phyloP scores from a whole-genome alignment of 2,113 vertebrate genomes.

The Cyphomyrus plagiostoma region DNA sequence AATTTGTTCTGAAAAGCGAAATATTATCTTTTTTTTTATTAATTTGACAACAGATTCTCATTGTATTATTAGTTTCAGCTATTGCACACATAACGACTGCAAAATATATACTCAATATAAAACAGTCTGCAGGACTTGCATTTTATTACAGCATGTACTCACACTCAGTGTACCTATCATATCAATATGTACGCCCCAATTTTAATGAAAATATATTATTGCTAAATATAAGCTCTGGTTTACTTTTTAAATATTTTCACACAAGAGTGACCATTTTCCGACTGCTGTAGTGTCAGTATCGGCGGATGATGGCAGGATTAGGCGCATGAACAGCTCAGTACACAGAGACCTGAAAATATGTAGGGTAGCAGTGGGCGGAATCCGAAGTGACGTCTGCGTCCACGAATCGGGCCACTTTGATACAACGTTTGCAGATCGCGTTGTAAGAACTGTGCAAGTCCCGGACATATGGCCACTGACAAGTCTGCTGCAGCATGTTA shows the following conservation, averaged over 20 bases:
- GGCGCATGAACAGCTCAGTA: background rate
- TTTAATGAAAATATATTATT: background rate
- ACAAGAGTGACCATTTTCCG: background rate
- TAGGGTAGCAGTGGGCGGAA: constrained; percentile 54
- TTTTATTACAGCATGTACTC: background rate
- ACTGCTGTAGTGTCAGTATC: background rate
- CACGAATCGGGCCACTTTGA: background rate
- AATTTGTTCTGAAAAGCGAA: background rate
- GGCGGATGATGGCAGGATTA: background rate
- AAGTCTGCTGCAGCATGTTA: background rate
- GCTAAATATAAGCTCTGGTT: background rate
- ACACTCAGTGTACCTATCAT: background rate
- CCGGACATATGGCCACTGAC: background rate
- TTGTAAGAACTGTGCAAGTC: background rate
- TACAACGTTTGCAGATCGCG: background rate
- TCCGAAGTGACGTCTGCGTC: constrained; percentile 57
- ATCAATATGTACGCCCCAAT: background rate
- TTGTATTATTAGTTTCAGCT: background rate
- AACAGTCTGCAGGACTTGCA: background rate
- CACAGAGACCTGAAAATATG: background rate
- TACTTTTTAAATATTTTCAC: background rate
- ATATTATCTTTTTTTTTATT: background rate
- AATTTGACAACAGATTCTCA: background rate
- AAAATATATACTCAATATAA: background rate
- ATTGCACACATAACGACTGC: background rate